Base-by-base conservation (phyloP, 2,888 invertebrate genomes). In the Heliconius ethilla region DNA sequence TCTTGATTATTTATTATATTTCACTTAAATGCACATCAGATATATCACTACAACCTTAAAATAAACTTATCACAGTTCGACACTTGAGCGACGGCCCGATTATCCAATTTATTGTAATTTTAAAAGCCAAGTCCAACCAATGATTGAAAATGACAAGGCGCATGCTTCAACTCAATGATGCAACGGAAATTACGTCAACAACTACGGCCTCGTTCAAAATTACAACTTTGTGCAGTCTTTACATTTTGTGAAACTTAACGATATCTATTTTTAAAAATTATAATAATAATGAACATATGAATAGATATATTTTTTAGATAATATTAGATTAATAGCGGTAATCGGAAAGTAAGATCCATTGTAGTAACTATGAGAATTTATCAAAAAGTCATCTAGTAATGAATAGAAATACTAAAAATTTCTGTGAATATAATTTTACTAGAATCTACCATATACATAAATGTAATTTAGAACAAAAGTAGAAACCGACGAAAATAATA, bases 141-240 rank as follows among this genome's bases (percentile, higher is more conserved):
- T 90, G 85, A 84, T 83, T 83, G 91, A 92, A 92, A 92, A 92
- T 94, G 93, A 94, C 93, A 95, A 91, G 91, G 95, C 95, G 95
- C 95, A 95, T 91, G 95, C 95, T 94, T 95, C 87, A 89, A 86
- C 85, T 83, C 73, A 86, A 89, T 95, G 95, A 95, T 95, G 95
- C 95, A 95, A 95, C 93, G 94, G 93, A 94, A 90, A 88, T 95
- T 95, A 95, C 95, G 95, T 95, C 95, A 95, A 91, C 86, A 82
- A 80, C 81, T 82, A 78, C 67, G 27, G 84, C 37, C 74, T 82
- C 84, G 83, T 86, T 86, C 86, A 82, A 79, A 67, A 79, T 82
- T 80, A 78, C 62, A 72, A 13, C 15, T 77, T 27, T 33, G 3
- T 59, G 22, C 11, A 5, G 11, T 63, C 15, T 63, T 25, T 63